A percentile compares a stretch with the other conserved stretches of the same genome.
Evolutionary conservation across 2,888 invertebrate genomes (phyloP).

Genomic region (Mayetiola destructor): DNA sequence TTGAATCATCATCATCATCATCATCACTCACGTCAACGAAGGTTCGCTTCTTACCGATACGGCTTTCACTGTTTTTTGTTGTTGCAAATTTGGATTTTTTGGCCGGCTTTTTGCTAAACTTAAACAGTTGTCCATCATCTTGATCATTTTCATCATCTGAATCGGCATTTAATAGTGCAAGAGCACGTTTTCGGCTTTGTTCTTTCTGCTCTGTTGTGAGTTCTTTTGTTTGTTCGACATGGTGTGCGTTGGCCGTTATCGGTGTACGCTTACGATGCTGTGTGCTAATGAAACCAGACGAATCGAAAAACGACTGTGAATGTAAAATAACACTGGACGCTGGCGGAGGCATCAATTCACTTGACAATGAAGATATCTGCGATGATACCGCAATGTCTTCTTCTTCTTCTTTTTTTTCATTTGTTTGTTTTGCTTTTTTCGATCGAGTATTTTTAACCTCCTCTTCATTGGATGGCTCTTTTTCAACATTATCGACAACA

Average conservation of each 20-base stretch:
- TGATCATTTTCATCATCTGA: background rate
- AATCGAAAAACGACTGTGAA: background rate
- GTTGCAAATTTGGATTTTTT: background rate
- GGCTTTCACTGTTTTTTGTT: background rate
- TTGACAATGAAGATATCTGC: background rate
- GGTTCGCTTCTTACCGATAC: background rate
- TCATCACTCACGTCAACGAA: background rate
- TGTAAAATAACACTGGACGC: no score
- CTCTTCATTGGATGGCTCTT: background rate
- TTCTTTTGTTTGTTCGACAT: background rate
- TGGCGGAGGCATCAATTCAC: background rate
- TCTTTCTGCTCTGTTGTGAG: background rate
- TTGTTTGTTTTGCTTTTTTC: background rate
- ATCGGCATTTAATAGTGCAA: background rate
- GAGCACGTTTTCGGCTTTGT: background rate
- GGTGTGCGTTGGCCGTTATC: background rate
- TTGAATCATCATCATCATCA: background rate
- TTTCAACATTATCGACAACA: background rate
- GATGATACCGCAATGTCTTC: background rate
- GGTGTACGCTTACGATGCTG: background rate
- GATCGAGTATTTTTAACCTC: background rate
- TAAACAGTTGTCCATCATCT: background rate
- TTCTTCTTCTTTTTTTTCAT: background rate
- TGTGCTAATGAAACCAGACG: conserved; percentile 7
- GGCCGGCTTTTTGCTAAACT: background rate